Evolutionary conservation across 2,113 vertebrate genomes (phyloP), one percentile per base, ranked within the genome.

Genomic region (Alces alces): DNA sequence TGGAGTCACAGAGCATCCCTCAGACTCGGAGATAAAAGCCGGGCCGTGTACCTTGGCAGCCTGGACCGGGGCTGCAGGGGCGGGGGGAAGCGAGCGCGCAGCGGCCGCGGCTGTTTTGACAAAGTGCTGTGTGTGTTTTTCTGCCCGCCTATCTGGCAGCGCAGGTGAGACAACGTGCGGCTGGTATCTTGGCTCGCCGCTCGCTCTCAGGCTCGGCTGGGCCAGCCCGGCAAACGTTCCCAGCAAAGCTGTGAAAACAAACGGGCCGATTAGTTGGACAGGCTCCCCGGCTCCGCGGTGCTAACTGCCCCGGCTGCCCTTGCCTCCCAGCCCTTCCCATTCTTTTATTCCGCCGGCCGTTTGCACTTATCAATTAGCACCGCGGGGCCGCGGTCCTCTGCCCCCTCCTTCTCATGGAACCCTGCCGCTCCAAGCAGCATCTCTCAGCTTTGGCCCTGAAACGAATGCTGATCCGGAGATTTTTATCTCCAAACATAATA

Each of bases 241-340:
- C 66, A 98, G 98, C 96, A 98, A 99, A 99, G 99, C 99, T 99
- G 99, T 98, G 99, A 99, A 99, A 99, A 99, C 99, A 99, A 99
- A 99, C 97, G 1, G 92, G 94, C 95, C 98, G 99, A 99, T 99
- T 99, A 99, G 98, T 60, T 92, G 98, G 97, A 97, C 97, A 91
- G 94, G 98, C 99, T 98, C 98, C 96, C 98, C 97, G 96, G 98
- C 98, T 98, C 97, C 95, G 92, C 97, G 96, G 96, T 94, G 98
- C 76, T 95, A 89, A 84, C 98, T 83, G 97, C 94, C 98, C 92
- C 16, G 86, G 98, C 97, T 82, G 98, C 93, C 97, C 98, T 95
- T 76, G 96, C 84, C 80, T 30, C 93, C 95, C 95, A 92, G 95
- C 95, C 60, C 93, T 98, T 97, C 92, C 97, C 98, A 97, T 96